Evolutionary conservation across 1,140 invertebrate genomes (phyloP), one percentile per base, ranked within the genome.

Genomic region (Lycorma delicatula): DNA sequence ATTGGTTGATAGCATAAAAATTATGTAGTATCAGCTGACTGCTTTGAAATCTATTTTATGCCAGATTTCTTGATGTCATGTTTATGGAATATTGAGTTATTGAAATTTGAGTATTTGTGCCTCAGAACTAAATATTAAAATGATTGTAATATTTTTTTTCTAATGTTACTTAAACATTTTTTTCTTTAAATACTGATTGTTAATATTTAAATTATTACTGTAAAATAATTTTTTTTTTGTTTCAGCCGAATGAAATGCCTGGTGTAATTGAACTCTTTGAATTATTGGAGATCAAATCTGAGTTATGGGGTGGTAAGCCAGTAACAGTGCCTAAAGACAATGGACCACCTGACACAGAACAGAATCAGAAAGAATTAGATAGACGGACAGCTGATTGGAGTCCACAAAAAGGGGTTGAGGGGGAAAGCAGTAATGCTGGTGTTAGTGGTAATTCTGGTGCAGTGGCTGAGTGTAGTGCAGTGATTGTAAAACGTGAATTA

Each of bases 281-380:
- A 69, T 73, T 91, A 56, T 71, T 91, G 60, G 86, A 89, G 74
- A 89, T 91, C 57, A 88, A 88, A 69, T 86, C 87, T 51, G 86
- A 88, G 62, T 79, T 86, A 58, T 81, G 81, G 80, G 63, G 62
- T 27, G 63, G 62, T 46, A 59, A 59, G 41, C 51, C 41, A 46
- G 16, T 4, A 29, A 27, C 54, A 16, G 59, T 28, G 46, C 5
- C 27, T 11, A 50, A 60, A 38, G 49, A 26, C 23, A 58, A 22
- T 48, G 46, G 12, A 20, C 36, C 36, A 38, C 18, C 36, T n/a
- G 36, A 38, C 3, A n/a, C 36, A 5, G 36, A 38, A 3, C 3
- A 12, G 3, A 38, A 18, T 38, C 36, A 12, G 18, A 38, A n/a
- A 38, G 36, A 38, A 38, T n/a, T 12, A 18, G 36, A 38, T n/a